These are phyloP conservation scores for Sebastes kiyomatsui DNA, from an alignment of 2,797 vertebrate genomes.

Conservation along the genomic window DNA sequence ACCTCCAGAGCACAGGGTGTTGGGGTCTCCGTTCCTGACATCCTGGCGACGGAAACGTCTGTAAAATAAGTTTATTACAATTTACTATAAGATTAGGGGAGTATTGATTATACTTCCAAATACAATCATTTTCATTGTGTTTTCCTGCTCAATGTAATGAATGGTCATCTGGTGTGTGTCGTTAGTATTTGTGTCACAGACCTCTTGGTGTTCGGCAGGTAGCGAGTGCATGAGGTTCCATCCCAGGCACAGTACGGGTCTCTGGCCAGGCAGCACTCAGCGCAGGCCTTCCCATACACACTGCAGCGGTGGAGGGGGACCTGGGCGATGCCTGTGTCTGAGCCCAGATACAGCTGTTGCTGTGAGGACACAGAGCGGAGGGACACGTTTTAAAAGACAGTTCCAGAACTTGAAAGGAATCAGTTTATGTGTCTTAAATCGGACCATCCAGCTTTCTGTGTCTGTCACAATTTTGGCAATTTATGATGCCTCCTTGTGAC, in stretches of 20 bases:
- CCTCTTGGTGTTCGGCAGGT: constrained; percentile 93
- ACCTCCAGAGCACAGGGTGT: constrained; percentile 93
- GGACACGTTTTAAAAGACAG: not conserved
- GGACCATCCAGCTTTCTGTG: not conserved
- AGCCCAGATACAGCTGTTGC: constrained; percentile 96
- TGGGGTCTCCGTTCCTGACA: constrained; percentile 94
- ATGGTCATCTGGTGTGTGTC: not conserved
- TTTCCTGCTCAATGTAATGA: not conserved
- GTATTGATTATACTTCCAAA: not conserved
- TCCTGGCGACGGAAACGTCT: constrained; percentile 96
- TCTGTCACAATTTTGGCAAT: not conserved
- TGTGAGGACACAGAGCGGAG: constrained; percentile 57
- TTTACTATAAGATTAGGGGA: not conserved
- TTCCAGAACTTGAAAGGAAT: not conserved
- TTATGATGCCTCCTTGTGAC: not conserved
- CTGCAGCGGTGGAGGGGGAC: constrained; percentile 91
- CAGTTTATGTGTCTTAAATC: not conserved
- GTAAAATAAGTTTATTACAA: constrained; percentile 6
- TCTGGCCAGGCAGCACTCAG: constrained; percentile 93
- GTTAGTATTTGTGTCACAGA: constrained; percentile 43
- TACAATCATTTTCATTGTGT: not conserved
- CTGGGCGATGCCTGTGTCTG: constrained; percentile 87
- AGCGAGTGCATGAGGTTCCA: constrained; percentile 90
- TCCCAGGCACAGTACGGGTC: constrained; percentile 97
- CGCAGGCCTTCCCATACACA: constrained; percentile 91